Evolutionary conservation across 2,888 invertebrate genomes (phyloP), one percentile per base, ranked within the genome.

Genomic region (Opisthograptis luteolata): DNA sequence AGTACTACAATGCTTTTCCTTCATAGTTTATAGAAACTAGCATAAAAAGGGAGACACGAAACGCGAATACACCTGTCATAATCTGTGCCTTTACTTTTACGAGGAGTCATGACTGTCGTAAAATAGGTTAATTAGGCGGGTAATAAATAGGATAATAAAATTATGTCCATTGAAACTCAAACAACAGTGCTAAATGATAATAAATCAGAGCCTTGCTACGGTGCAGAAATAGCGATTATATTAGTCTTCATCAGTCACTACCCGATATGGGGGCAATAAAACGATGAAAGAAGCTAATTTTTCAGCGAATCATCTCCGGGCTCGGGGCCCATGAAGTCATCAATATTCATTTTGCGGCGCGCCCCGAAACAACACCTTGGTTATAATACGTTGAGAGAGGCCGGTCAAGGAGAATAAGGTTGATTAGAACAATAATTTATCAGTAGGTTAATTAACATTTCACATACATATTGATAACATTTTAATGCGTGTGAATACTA

Each of bases 241-340:
- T 90, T 83, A 87, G 86, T 90, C 88, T 90, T 90, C 87, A 89
- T 90, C 87, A 87, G 65, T 48, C 71, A 76, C 74, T 81, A 35
- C 76, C 77, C 78, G 75, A 75, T 79, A 74, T 80, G 78, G 71
- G 66, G 66, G 81, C 87, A 85, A 89, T 88, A 87, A 88, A 86
- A 87, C 87, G 88, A 86, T 87, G 87, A 84, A 88, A 88, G 88
- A 87, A 87, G 81, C 83, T 80, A 87, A 88, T 88, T 89, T 90
- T 88, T 88, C 83, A 86, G 87, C 88, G 76, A 86, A 87, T 90
- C 89, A 90, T 88, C 87, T 87, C 85, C 84, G 86, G 84, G 70
- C 77, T 48, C 14, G 25, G 43, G 35, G 41, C 77, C 81, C 79
- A 86, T 87, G 77, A 83, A 88, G 86, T 82, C 89, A 90, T 90